Conservation (phyloP, 2,797 vertebrate genomes). For the Halcyon chelicuti region DNA sequence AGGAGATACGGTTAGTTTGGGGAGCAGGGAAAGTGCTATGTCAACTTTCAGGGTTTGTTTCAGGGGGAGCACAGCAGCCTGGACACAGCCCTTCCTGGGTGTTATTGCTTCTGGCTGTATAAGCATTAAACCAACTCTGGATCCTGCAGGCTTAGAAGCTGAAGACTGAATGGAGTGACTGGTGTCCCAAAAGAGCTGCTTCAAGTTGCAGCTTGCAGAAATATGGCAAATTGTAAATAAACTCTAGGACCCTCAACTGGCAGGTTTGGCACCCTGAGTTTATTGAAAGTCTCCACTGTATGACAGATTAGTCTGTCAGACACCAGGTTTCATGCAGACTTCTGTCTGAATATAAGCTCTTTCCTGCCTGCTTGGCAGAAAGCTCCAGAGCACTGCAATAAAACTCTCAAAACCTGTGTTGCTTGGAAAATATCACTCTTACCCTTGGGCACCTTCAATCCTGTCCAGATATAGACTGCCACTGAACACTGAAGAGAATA, state of each 20-base stretch:
- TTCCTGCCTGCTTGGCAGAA: conserved; percentile 38
- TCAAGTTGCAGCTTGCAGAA: conserved; percentile 17
- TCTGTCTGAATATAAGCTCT: background rate
- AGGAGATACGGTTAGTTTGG: background rate
- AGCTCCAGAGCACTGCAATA: conserved; percentile 28
- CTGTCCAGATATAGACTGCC: background rate
- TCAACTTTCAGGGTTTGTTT: background rate
- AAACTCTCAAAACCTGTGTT: conserved; percentile 6
- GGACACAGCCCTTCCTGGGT: background rate
- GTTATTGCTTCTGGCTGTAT: background rate
- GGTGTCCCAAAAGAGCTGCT: background rate
- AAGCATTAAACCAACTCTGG: background rate
- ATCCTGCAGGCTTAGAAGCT: background rate
- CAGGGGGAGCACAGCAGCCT: background rate
- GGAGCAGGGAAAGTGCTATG: background rate
- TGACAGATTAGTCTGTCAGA: conserved; percentile 35
- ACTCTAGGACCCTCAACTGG: background rate
- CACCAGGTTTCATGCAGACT: conserved; percentile 2
- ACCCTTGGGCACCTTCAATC: conserved; percentile 26
- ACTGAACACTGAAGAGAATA: background rate
- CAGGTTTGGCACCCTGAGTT: conserved; percentile 21
- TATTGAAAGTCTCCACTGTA: background rate
- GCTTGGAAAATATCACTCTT: conserved; percentile 37
- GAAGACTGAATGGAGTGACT: background rate
- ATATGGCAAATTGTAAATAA: conserved; percentile 4